Percentiles rank a stretch among this genome's conserved stretches.
Evolutionary conservation across 1,140 invertebrate species (phyloP).

Genomic region (Ylistrum balloti): DNA sequence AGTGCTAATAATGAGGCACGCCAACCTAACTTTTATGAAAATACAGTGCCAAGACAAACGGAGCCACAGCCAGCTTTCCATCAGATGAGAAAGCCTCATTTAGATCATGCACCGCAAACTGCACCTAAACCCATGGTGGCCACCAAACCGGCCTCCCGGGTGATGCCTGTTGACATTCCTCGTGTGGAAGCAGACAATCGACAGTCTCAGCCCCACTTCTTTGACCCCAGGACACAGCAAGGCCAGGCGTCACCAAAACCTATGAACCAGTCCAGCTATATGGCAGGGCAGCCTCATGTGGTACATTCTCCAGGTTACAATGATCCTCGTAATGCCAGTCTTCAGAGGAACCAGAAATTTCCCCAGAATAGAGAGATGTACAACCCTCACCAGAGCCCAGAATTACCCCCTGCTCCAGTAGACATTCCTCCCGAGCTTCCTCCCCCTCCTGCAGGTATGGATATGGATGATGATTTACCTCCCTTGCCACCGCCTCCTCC

Average conservation of each 20-base stretch:
- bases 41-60: slow-evolving; percentile 72
- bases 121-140: slow-evolving; percentile 72
- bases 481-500: slow-evolving; percentile 78
- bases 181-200: slow-evolving; percentile 72
- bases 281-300: slow-evolving; percentile 44
- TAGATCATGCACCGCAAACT: slow-evolving; percentile 61
- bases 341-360: slow-evolving; percentile 56
- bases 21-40: slow-evolving; percentile 79
- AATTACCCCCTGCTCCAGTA: slow-evolving; percentile 68
- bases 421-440: slow-evolving; percentile 73
- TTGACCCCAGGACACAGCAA: slow-evolving; percentile 62
- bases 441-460: slow-evolving; percentile 72
- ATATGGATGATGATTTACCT: slow-evolving; percentile 74
- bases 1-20: slow-evolving; percentile 70
- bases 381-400: slow-evolving; percentile 55
- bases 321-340: slow-evolving; percentile 4
- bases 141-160: slow-evolving; percentile 70
- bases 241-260: slow-evolving; percentile 47
- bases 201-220: slow-evolving; percentile 76
- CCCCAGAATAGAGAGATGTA: slow-evolving; percentile 58
- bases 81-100: slow-evolving; percentile 68
- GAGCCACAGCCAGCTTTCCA: slow-evolving; percentile 74
- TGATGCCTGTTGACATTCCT: slow-evolving; percentile 73
- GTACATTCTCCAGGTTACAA: slow-evolving; percentile 41
- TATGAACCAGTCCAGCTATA: slow-evolving; percentile 45